Evolutionary conservation across 2,113 vertebrate species (phyloP), one percentile per base, ranked within the genome.

Genomic region (Plectropomus leopardus): DNA sequence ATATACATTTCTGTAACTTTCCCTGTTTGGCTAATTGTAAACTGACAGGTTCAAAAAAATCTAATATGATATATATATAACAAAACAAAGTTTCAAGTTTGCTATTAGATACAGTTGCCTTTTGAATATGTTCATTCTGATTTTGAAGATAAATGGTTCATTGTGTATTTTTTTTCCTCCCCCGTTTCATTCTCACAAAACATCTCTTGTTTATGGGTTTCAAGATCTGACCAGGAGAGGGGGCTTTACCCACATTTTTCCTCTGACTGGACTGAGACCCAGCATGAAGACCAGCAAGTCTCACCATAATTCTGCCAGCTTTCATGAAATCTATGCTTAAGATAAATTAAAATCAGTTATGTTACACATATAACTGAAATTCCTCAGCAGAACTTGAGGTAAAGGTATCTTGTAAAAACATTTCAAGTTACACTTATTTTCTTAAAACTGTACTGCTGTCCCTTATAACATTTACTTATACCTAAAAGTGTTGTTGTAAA

Each of bases 191-290:
- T 72, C 17, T 17, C 5, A 64, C 21, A 66, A 55, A 78, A 45
- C 21, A 45, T 17, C 4, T 72, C 7, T 65, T 75, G 55, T 81
- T 50, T 59, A 15, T 13, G 14, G 13, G 10, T 32, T 81, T 14
- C 76, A 66, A 0, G 16, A 57, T 78, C 32, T 84, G 55, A 65
- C 88, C 93, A 88, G 76, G 6, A 92, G 93, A 93, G 92, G 90
- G 88, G 5, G 91, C 88, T 82, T 71, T 53, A 73, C 16, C 3
- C 82, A 80, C 70, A 86, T 30, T 67, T 86, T 88, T 67, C 60
- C 8, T 24, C 16, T 44, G 14, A 28, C 24, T 51, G 34, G 17
- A 26, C 13, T 73, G 10, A 40, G 24, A n/a, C 15, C 8, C 45
- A 24, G 34, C 21, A 44, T 2, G 1, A 3, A 23, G 47, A 47